Conservation (phyloP, 2,797 vertebrate genomes). For the Adrianichthys oophorus region DNA sequence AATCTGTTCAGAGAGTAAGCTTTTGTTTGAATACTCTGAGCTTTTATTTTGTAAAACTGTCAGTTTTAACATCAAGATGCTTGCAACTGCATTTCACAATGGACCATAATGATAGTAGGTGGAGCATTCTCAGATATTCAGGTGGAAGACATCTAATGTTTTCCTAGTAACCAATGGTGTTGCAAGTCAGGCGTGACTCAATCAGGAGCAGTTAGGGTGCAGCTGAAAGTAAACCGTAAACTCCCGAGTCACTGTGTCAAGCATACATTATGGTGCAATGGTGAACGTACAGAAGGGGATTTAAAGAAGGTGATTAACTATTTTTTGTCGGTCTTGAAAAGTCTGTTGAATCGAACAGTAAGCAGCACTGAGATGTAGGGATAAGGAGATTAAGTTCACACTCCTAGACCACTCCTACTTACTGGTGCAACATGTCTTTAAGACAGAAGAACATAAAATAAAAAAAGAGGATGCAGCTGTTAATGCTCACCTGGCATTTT, state of each 20-base stretch:
- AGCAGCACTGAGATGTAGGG: conserved; percentile 50
- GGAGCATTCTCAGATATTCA: neutral
- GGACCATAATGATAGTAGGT: neutral
- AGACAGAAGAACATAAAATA: conserved; percentile 19
- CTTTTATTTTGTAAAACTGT: neutral
- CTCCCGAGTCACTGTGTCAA: neutral
- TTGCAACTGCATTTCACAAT: neutral
- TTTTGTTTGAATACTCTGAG: no score
- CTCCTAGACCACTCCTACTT: conserved; percentile 50
- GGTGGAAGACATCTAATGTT: conserved; percentile 13
- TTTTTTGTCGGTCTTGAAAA: conserved; percentile 42
- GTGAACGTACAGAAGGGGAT: conserved; percentile 18
- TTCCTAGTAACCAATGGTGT: conserved; percentile 10
- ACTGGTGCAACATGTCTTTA: conserved; percentile 48
- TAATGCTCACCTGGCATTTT: conserved; percentile 30
- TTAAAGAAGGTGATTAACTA: conserved; percentile 55
- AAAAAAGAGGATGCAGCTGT: neutral
- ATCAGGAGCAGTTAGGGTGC: neutral
- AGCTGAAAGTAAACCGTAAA: conserved; percentile 4
- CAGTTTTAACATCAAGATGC: conserved; percentile 1
- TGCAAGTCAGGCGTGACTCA: conserved; percentile 24
- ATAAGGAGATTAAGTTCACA: conserved; percentile 71
- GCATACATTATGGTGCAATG: conserved; percentile 1
- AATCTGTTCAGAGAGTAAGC: no score
- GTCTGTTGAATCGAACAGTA: conserved; percentile 54